These are phyloP conservation scores for Phorcus lineatus DNA, from an alignment of 2,888 invertebrate genomes.

Conservation along the genomic window DNA sequence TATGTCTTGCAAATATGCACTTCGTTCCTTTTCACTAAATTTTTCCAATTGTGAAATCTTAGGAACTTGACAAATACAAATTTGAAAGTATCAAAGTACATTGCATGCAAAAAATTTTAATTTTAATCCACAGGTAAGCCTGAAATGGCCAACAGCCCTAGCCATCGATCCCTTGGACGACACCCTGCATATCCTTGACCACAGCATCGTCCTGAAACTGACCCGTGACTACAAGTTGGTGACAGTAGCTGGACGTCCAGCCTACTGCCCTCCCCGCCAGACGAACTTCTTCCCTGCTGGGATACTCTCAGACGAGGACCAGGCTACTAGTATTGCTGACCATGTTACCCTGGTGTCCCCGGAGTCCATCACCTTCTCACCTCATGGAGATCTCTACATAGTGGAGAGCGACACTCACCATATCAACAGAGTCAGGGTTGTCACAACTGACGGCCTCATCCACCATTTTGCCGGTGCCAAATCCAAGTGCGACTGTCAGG, in stretches of 20 bases:
- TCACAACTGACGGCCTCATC: constrained; percentile 95
- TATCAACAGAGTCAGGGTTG: constrained; percentile 88
- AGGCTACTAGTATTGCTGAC: constrained; percentile 80
- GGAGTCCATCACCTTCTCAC: constrained; percentile 91
- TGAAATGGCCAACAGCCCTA: constrained; percentile 98
- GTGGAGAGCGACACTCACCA: constrained; percentile 94
- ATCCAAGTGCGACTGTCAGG: constrained; percentile 76
- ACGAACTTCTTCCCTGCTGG: constrained; percentile 63
- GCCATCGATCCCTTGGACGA: constrained; percentile 95
- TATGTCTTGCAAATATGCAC: too few species aligned
- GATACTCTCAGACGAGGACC: constrained; percentile 69
- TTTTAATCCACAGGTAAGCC: constrained; percentile 81
- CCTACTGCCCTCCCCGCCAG: constrained; percentile 91
- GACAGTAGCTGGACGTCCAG: constrained; percentile 94
- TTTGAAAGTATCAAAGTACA: too few species aligned
- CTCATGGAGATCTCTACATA: constrained; percentile 92
- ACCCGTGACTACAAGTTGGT: constrained; percentile 90
- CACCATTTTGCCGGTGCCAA: constrained; percentile 95
- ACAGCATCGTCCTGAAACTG: constrained; percentile 89
- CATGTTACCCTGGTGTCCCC: constrained; percentile 93
- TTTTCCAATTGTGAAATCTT: neutral
- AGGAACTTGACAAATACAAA: too few species aligned
- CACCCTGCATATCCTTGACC: constrained; percentile 94
- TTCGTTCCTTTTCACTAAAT: neutral
- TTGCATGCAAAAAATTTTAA: too few species aligned